These are phyloP conservation scores for Entomobrya proxima DNA, from an alignment of 2,888 invertebrate genomes.

Conservation along the genomic window DNA sequence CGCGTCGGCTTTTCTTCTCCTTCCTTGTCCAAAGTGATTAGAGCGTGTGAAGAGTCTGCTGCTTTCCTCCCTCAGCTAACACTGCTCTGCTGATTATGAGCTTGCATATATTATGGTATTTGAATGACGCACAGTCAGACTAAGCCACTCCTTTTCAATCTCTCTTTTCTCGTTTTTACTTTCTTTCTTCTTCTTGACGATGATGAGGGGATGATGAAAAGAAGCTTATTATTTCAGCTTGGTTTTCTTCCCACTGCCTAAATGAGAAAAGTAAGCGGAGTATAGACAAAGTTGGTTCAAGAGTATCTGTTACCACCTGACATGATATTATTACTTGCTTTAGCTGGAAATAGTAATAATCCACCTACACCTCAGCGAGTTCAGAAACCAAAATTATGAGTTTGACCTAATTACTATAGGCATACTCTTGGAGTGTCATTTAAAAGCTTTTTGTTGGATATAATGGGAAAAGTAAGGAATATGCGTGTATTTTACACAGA, in stretches of 20 bases:
- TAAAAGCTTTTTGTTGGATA: neutral
- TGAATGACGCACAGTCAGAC: conserved; percentile 29
- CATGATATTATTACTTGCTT: neutral
- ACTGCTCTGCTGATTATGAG: conserved; percentile 5
- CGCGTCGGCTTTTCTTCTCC: neutral
- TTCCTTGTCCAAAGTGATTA: conserved; percentile 18
- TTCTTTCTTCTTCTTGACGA: neutral
- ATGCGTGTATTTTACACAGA: conserved; percentile 42
- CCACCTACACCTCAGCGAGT: neutral
- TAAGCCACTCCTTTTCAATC: conserved; percentile 29
- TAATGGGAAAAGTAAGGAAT: neutral
- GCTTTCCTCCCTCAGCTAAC: neutral
- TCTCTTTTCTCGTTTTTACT: neutral
- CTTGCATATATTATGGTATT: conserved; percentile 43
- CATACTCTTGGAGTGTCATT: neutral
- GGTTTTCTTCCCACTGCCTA: neutral
- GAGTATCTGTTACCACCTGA: neutral
- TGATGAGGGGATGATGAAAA: conserved; percentile 20
- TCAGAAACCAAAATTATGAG: conserved; percentile 33
- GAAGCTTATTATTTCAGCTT: conserved; percentile 35
- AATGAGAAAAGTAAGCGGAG: neutral
- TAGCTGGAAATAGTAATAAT: conserved; percentile 10
- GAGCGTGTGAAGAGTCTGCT: conserved; percentile 34
- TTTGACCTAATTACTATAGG: conserved; percentile 53
- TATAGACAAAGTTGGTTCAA: neutral